These are phyloP conservation scores for Rhabdornis inornatus DNA, from an alignment of 2,113 vertebrate genomes.

Conservation along the genomic window DNA sequence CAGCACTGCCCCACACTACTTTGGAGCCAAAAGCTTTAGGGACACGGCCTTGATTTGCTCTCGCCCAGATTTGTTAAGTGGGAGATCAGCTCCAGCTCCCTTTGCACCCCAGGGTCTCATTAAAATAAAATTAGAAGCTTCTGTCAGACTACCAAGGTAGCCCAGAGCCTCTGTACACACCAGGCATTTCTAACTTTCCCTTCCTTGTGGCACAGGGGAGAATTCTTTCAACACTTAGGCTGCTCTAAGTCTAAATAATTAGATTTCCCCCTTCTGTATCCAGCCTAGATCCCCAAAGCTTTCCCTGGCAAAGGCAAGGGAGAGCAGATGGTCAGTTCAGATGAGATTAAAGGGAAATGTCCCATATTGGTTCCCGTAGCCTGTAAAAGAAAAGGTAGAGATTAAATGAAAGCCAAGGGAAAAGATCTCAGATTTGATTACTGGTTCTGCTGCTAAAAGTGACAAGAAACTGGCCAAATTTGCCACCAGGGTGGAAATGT, in stretches of 20 bases:
- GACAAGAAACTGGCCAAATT: background rate
- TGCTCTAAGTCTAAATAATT: background rate
- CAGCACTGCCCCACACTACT: background rate
- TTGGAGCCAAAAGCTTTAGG: background rate
- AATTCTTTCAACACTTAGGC: background rate
- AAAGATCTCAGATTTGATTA: background rate
- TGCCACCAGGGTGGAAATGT: background rate
- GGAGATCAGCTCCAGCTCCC: background rate
- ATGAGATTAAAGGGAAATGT: background rate
- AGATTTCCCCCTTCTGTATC: background rate
- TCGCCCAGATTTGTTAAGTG: background rate
- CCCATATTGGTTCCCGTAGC: background rate
- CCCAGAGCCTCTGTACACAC: background rate
- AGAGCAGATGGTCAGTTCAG: background rate
- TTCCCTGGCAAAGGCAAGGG: slow-evolving; percentile 31
- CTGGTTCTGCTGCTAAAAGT: background rate
- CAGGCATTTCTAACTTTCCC: background rate
- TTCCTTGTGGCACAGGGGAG: background rate
- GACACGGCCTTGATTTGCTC: background rate
- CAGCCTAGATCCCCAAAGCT: background rate
- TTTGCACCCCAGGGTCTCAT: background rate
- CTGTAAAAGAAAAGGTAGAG: background rate
- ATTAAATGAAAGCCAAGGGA: background rate
- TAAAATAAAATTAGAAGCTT: background rate
- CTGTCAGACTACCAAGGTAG: background rate